These are phyloP conservation scores for Oryzias curvinotus DNA, from an alignment of 2,113 vertebrate species.

Conservation along the genomic window DNA sequence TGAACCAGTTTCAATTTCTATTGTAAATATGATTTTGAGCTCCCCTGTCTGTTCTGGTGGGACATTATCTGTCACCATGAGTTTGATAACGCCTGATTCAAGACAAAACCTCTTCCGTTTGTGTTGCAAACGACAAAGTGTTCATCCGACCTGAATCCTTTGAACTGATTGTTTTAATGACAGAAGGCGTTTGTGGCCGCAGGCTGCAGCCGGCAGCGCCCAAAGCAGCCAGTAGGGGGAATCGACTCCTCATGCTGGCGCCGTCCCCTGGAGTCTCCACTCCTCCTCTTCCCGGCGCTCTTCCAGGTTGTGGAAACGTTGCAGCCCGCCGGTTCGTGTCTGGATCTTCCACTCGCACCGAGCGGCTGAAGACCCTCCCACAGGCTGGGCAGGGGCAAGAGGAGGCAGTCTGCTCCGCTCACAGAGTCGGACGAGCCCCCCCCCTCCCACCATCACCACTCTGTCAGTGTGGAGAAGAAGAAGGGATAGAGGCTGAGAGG, in stretches of 20 bases:
- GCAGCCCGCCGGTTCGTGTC: constrained; percentile 87
- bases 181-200: background rate
- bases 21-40: too few relatives aligned
- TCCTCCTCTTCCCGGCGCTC: constrained; percentile 53
- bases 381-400: constrained; percentile 78
- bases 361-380: constrained; percentile 83
- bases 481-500: constrained; percentile 48
- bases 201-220: constrained; percentile 47
- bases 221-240: constrained; percentile 82
- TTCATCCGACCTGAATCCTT: background rate
- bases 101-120: too few relatives aligned
- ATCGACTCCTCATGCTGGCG: constrained; percentile 73
- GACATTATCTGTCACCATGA: too few relatives aligned
- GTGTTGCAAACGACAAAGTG: too few relatives aligned
- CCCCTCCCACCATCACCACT: constrained; percentile 64
- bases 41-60: too few relatives aligned
- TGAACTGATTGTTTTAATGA: background rate
- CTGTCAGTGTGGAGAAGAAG: constrained; percentile 85
- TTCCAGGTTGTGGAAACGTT: constrained; percentile 83
- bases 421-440: constrained; percentile 83
- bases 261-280: constrained; percentile 49
- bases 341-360: constrained; percentile 74
- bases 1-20: too few relatives aligned
- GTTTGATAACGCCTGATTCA: too few relatives aligned
- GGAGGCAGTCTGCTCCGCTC: constrained; percentile 84